phyloP scores from a whole-genome alignment of 1,140 invertebrate genomes.

The Camponotus floridanus region DNA sequence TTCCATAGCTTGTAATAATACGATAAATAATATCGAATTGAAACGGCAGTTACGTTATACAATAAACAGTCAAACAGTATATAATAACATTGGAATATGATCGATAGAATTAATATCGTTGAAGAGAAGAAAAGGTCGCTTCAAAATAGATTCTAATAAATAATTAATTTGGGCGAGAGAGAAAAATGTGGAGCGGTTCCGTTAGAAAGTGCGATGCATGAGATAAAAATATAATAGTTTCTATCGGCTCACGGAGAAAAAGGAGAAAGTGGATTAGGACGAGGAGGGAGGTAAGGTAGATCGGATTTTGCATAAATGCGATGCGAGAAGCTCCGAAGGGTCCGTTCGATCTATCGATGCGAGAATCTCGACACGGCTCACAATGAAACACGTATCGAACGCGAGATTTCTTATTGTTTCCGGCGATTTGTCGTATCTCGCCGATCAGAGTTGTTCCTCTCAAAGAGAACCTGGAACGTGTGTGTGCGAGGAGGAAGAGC shows the following conservation, averaged over 20 bases:
- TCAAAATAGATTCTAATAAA: constrained; percentile 35
- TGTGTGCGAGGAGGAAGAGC: neutral
- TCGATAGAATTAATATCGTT: constrained; percentile 40
- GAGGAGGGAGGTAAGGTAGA: constrained; percentile 20
- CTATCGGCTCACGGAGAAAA: constrained; percentile 28
- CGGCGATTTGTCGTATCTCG: constrained; percentile 46
- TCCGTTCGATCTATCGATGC: constrained; percentile 36
- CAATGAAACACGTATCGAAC: constrained; percentile 46
- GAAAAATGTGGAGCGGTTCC: constrained; percentile 33
- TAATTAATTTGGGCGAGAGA: constrained; percentile 44
- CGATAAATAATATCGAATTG: constrained; percentile 41
- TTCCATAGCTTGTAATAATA: constrained; percentile 47
- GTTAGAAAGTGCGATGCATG: constrained; percentile 56
- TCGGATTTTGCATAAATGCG: constrained; percentile 55
- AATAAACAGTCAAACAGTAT: constrained; percentile 22
- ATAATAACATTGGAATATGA: constrained; percentile 35
- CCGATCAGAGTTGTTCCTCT: constrained; percentile 12
- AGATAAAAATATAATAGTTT: constrained; percentile 53
- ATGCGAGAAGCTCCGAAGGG: constrained; percentile 18
- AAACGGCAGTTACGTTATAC: constrained; percentile 32
- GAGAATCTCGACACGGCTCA: constrained; percentile 31
- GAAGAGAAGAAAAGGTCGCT: constrained; percentile 16
- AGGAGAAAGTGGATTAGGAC: constrained; percentile 58
- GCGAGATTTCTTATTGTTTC: constrained; percentile 45
- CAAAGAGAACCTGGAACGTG: constrained; percentile 22